Percentiles rank a stretch among this genome's conserved stretches.
These are phyloP conservation scores for Anthopleura sola DNA, from an alignment of 64 coral and sea anemone genomes.

Conservation along the genomic window DNA sequence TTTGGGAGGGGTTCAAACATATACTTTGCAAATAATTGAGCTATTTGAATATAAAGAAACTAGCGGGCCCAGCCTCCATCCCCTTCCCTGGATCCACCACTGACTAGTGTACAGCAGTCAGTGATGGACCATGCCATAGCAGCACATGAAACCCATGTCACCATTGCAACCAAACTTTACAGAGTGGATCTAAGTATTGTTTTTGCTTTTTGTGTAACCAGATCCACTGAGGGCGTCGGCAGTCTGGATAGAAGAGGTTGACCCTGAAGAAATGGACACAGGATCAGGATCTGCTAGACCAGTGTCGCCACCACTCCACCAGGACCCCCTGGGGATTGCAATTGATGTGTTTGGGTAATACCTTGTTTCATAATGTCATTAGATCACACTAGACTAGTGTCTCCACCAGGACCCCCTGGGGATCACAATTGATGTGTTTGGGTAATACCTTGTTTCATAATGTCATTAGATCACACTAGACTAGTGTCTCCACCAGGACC, in stretches of 20 bases:
- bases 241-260: slow-evolving; percentile 92
- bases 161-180: no score
- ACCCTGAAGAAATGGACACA: slow-evolving; percentile 67
- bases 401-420: slow-evolving; percentile 26
- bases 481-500: slow-evolving; percentile 48
- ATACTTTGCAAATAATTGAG: no score
- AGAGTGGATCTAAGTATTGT: no score
- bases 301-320: slow-evolving; percentile 72
- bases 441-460: slow-evolving; percentile 2
- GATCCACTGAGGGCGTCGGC: slow-evolving; percentile 88
- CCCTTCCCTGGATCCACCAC: no score
- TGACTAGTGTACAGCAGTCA: no score
- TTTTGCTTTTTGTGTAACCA: neutral
- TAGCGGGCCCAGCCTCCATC: no score
- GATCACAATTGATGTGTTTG: slow-evolving; percentile 46
- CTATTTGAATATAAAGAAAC: no score
- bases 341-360: slow-evolving; percentile 58
- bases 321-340: slow-evolving; percentile 24
- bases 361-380: neutral
- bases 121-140: no score
- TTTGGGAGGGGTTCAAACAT: no score
- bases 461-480: neutral
- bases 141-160: no score
- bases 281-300: slow-evolving; percentile 62
- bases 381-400: slow-evolving; percentile 40